Evolutionary conservation across 2,797 vertebrate species (phyloP).

Genomic region (Aldrovandia affinis): DNA sequence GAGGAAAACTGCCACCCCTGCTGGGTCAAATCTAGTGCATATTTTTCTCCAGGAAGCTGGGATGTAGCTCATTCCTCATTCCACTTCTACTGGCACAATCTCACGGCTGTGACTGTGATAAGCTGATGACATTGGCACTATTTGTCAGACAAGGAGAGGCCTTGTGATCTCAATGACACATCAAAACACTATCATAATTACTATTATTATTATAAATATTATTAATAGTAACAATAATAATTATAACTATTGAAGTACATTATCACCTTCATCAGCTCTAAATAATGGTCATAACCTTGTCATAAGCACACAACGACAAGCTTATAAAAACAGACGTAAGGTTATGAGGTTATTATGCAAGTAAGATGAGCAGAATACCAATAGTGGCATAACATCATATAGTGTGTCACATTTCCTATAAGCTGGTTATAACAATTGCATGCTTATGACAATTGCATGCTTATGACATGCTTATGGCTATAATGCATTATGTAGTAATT

Average conservation of each 20-base stretch:
- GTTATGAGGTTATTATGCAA: too few relatives aligned
- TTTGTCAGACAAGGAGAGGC: background rate
- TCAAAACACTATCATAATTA: too few relatives aligned
- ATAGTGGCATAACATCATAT: too few relatives aligned
- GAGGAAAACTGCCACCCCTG: constrained; percentile 39
- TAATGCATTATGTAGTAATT: background rate
- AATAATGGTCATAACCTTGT: too few relatives aligned
- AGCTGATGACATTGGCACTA: background rate
- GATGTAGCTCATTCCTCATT: background rate
- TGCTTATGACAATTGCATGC: background rate
- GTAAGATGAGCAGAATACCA: too few relatives aligned
- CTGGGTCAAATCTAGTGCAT: constrained; percentile 49
- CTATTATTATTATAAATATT: too few relatives aligned
- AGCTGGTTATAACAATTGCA: background rate
- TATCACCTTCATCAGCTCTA: too few relatives aligned
- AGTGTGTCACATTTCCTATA: too few relatives aligned
- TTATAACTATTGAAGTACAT: background rate
- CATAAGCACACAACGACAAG: too few relatives aligned
- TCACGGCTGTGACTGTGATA: background rate
- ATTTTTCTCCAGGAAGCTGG: background rate
- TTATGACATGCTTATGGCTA: background rate
- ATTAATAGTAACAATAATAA: background rate
- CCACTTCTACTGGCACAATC: background rate
- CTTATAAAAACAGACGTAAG: background rate
- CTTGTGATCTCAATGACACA: background rate